A percentile compares a stretch with the other conserved stretches of the same genome.
These are phyloP conservation scores for Pterocles orientalis DNA, from an alignment of 2,113 vertebrate species.

Conservation along the genomic window DNA sequence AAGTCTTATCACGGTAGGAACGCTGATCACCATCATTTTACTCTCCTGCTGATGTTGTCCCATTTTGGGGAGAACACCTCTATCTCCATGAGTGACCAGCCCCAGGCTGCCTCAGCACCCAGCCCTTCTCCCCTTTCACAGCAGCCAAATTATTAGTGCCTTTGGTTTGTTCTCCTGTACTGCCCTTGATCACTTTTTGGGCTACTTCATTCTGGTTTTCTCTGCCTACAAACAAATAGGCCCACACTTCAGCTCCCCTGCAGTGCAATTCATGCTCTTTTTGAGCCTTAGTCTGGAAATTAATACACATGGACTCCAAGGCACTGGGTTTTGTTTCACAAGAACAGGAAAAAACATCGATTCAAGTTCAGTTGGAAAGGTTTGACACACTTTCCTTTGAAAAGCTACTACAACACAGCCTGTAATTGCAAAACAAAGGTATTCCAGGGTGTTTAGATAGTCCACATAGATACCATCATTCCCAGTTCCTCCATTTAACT, in stretches of 20 bases:
- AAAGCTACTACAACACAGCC: not conserved
- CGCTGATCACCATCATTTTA: not conserved
- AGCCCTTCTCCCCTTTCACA: not conserved
- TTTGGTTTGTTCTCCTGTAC: not conserved
- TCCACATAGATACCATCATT: not conserved
- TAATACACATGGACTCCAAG: not conserved
- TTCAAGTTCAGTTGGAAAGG: not conserved
- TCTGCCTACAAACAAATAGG: not conserved
- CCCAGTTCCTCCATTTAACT: not conserved
- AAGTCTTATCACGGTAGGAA: not conserved
- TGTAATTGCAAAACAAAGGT: not conserved
- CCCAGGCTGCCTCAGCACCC: not conserved
- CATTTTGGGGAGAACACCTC: not conserved
- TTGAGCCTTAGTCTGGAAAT: not conserved
- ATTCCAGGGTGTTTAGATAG: not conserved
- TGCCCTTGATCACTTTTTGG: not conserved
- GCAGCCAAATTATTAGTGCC: not conserved
- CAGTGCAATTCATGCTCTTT: not conserved
- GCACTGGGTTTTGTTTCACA: not conserved
- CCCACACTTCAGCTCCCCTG: not conserved
- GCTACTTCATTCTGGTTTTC: not conserved
- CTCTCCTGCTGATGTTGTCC: not conserved
- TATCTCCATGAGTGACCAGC: not conserved
- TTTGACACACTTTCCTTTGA: slow-evolving; percentile 14
- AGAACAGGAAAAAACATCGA: slow-evolving; percentile 2